Conservation (phyloP, 2,797 vertebrate species). For the Clarias platycephalus region DNA sequence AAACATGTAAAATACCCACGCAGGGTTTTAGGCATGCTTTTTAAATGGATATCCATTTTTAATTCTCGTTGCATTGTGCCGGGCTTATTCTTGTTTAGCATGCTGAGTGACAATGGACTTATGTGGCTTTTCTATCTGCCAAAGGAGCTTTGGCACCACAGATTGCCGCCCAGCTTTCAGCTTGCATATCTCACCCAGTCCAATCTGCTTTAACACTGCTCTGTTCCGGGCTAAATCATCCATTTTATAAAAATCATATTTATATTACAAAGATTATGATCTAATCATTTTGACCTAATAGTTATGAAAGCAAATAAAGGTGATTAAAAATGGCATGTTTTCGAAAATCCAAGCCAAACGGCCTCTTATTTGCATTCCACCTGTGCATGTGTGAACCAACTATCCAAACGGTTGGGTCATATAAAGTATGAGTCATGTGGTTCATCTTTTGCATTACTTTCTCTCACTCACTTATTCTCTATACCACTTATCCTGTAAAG, state of each 20-base stretch:
- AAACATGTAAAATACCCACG: conserved; percentile 65
- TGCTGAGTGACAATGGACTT: conserved; percentile 68
- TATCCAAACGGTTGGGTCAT: background rate
- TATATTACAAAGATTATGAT: background rate
- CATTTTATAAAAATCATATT: conserved; percentile 25
- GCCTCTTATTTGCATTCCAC: background rate
- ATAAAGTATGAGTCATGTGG: no score
- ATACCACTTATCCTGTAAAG: no score
- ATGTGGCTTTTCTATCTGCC: conserved; percentile 53
- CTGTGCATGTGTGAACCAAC: background rate
- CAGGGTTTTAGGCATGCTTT: conserved; percentile 43
- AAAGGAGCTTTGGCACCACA: conserved; percentile 56
- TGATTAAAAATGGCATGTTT: background rate
- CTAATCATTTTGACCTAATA: background rate
- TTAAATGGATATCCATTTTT: conserved; percentile 41
- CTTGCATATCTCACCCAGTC: conserved; percentile 45
- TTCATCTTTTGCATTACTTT: no score
- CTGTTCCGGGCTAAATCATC: conserved; percentile 28
- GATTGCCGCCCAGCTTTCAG: conserved; percentile 51
- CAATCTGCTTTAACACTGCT: conserved; percentile 43
- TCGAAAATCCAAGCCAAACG: background rate
- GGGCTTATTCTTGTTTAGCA: conserved; percentile 69
- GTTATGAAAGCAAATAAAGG: conserved; percentile 1
- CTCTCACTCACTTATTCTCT: no score
- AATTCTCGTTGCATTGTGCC: conserved; percentile 63